Base-by-base conservation (phyloP, 35 echinoderm and acorn worm genomes). In the Antedon bifida region DNA sequence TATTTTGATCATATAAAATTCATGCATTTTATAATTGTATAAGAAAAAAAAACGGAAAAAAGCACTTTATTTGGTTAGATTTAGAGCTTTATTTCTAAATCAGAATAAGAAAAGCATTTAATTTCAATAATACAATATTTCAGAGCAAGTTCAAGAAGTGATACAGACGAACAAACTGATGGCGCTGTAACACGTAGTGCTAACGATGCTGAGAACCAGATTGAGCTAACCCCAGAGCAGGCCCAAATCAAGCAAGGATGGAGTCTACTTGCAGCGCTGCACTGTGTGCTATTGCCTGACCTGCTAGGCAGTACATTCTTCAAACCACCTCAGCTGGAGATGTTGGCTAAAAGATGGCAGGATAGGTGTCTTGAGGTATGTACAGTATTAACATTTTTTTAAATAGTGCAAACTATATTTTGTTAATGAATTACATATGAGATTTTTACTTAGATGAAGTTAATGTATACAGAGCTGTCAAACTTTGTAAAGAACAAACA, bases 201-300 rank as follows among this genome's bases (percentile, higher is more conserved):
- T 64, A 64, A 21, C 26, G 51, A 64, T 2, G 51, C 51, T 16
- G 95, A 99, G 78, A 88, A 93, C 85, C 46, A 93, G 26, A 85
- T 89, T 28, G 95, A 99, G 46, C 83, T 99, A 17, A 99, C 95
- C 32, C 90, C 95, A 80, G 90, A 99, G 74, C 95, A 92, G 39
- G 95, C 95, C 55, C 88, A 87, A 55, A 99, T 99, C 38, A 99
- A 99, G 76, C 95, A 99, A 90, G 95, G 95, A 31, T 99, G 95
- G 95, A 99, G 95, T 84, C 83, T 99, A 12, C 76, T 99, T 29
- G 95, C 95, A 75, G 95, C 95, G 3, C 44, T 99, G 30, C 95
- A 99, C 46, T 99, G 95, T 86, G 95, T 99, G 7, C 76, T 99
- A 26, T 75, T 99, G 28, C 95, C 95, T 81, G 95, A 99, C 78